Percentiles rank a stretch among this genome's conserved stretches.
phyloP scores from a whole-genome alignment of 2,113 vertebrate genomes.

The Osmerus eperlanus region DNA sequence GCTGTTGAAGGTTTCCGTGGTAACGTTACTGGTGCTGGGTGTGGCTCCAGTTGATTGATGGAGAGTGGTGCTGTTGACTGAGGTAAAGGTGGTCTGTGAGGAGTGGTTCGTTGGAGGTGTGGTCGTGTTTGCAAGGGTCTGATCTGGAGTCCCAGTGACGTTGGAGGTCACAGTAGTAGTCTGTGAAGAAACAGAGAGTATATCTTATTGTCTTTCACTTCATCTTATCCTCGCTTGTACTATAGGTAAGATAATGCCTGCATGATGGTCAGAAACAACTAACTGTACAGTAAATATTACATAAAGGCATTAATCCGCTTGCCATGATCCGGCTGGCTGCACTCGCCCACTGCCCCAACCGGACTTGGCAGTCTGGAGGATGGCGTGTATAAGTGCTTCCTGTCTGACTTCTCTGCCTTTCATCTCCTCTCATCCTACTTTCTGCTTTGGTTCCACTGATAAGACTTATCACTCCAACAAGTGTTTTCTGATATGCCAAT shows the following conservation, averaged over 20 bases:
- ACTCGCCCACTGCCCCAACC: background rate
- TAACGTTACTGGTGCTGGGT: background rate
- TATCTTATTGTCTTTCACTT: no score
- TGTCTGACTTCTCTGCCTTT: slow-evolving; percentile 4
- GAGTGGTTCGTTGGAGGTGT: background rate
- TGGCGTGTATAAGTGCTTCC: slow-evolving; percentile 13
- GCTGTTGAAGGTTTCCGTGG: background rate
- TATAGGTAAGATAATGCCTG: no score
- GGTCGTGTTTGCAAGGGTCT: no score
- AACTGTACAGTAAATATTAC: no score
- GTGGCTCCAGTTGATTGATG: background rate
- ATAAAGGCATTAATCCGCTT: background rate
- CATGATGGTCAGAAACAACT: no score
- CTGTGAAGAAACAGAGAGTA: no score
- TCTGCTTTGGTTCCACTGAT: background rate
- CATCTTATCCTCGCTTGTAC: no score
- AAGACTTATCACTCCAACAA: background rate
- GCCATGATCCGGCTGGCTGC: background rate
- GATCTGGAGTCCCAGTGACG: no score
- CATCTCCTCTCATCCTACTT: slow-evolving; percentile 9
- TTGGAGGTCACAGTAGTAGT: no score
- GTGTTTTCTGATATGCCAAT: background rate
- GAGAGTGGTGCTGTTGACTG: no score
- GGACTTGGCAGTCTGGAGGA: background rate
- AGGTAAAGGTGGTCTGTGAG: background rate